A percentile compares a stretch with the other conserved stretches of the same genome.
These are phyloP conservation scores for Oncopeltus fasciatus DNA, from an alignment of 1,140 invertebrate species.

Conservation along the genomic window DNA sequence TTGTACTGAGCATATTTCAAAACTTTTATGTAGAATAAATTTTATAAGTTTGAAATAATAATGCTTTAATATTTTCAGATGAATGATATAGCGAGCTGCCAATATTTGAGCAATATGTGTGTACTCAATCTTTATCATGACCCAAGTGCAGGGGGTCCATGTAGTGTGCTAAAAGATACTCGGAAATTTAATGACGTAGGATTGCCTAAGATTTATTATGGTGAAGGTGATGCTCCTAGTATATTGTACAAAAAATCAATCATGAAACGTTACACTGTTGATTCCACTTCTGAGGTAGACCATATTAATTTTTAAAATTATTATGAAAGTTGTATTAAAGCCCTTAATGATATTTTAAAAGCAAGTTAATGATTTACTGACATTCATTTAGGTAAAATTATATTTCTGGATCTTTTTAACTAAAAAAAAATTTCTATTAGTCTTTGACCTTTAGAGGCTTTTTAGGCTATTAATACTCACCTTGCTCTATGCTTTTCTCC, in stretches of 20 bases:
- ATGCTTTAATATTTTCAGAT: conserved; percentile 36
- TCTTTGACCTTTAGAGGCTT: too few relatives aligned
- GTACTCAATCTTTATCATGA: conserved; percentile 40
- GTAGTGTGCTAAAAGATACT: conserved; percentile 35
- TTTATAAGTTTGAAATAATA: too few relatives aligned
- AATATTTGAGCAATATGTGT: conserved; percentile 55
- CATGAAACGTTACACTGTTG: conserved; percentile 36
- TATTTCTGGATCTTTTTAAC: too few relatives aligned
- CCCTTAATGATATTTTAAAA: too few relatives aligned
- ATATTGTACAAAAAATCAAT: conserved; percentile 37
- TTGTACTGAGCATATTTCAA: too few relatives aligned
- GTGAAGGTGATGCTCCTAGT: conserved; percentile 32
- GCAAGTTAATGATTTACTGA: too few relatives aligned
- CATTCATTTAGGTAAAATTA: too few relatives aligned
- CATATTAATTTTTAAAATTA: conserved; percentile 12
- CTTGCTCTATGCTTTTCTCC: too few relatives aligned
- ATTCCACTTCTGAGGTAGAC: conserved; percentile 29
- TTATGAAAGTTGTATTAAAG: conserved; percentile 3
- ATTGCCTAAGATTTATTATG: conserved; percentile 42
- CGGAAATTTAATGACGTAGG: conserved; percentile 29
- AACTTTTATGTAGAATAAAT: too few relatives aligned
- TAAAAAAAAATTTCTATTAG: too few relatives aligned
- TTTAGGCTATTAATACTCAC: too few relatives aligned
- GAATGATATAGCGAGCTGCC: conserved; percentile 41
- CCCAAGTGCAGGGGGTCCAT: conserved; percentile 29